phyloP scores from a whole-genome alignment of 30 jellyfish, hydroid and myxozoan genomes.

The Rhopilema esculentum region DNA sequence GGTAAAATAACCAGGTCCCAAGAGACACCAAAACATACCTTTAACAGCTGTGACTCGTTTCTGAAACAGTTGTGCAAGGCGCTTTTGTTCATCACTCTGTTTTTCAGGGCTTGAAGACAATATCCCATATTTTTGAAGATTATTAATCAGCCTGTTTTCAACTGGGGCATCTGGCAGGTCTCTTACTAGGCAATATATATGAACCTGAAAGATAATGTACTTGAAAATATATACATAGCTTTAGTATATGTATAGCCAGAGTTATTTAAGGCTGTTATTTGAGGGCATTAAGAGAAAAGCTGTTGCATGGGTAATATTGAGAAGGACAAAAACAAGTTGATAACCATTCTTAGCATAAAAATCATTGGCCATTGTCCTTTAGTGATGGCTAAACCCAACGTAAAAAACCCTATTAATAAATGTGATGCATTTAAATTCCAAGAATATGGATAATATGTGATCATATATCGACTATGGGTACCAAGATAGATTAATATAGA shows the following conservation, averaged over 20 bases:
- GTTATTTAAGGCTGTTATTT: too few species aligned
- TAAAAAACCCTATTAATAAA: too few species aligned
- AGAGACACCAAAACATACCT: conserved; percentile 21
- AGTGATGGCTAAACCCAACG: too few species aligned
- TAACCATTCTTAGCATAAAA: too few species aligned
- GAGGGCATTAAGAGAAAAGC: too few species aligned
- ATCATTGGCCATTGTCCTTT: too few species aligned
- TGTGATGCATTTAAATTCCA: too few species aligned
- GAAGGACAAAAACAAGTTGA: too few species aligned
- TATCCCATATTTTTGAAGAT: conserved; percentile 75
- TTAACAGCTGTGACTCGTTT: conserved; percentile 82
- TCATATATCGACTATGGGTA: too few species aligned
- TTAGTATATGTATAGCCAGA: not conserved
- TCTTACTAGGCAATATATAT: conserved; percentile 80
- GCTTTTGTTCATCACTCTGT: conserved; percentile 52
- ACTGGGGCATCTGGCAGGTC: conserved; percentile 75
- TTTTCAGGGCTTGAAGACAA: conserved; percentile 42
- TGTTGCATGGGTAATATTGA: too few species aligned
- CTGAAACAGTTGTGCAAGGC: conserved; percentile 21
- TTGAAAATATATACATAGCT: not conserved
- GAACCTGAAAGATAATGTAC: conserved; percentile 53
- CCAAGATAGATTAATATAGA: too few species aligned
- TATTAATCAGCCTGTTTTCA: conserved; percentile 47
- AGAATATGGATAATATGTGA: too few species aligned
- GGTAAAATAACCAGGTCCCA: not conserved